A percentile compares a stretch with the other conserved stretches of the same genome.
phyloP scores from a whole-genome alignment of 2,888 invertebrate genomes.

The Apomyelois bistriatella region DNA sequence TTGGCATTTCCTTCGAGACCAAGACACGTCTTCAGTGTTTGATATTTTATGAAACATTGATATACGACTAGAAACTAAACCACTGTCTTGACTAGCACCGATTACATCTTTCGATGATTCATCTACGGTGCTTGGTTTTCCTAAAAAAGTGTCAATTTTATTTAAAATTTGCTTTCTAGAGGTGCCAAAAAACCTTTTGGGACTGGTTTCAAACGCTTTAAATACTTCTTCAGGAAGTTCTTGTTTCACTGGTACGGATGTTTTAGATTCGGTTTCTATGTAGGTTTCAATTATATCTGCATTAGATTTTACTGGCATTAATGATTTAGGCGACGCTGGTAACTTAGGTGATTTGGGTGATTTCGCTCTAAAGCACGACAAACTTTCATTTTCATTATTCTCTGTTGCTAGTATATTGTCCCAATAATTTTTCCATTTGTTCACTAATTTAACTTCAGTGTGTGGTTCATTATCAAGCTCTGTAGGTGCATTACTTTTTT shows the following conservation, averaged over 20 bases:
- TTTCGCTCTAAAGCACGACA: conserved; percentile 26
- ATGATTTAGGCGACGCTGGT: conserved; percentile 15
- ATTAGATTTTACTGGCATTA: conserved; percentile 14
- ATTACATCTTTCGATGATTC: conserved; percentile 36
- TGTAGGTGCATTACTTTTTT: conserved; percentile 20
- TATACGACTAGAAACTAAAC: conserved; percentile 72
- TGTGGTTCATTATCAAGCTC: conserved; percentile 23
- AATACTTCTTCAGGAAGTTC: conserved; percentile 71
- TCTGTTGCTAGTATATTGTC: conserved; percentile 57
- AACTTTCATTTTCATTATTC: conserved; percentile 32
- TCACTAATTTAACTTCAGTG: conserved; percentile 47
- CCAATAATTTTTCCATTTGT: conserved; percentile 71
- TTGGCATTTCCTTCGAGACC: conserved; percentile 46
- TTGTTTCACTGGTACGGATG: conserved; percentile 44
- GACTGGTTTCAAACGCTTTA: conserved; percentile 73
- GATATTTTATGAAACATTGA: conserved; percentile 67
- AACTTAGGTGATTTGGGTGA: conserved; percentile 30
- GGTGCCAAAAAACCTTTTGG: conserved; percentile 72
- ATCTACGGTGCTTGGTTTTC: conserved; percentile 45
- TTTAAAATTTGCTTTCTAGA: conserved; percentile 69
- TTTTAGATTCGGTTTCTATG: conserved; percentile 15
- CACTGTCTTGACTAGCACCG: conserved; percentile 53
- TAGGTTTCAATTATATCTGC: conserved; percentile 19
- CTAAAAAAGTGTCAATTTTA: conserved; percentile 69
- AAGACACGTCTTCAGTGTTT: conserved; percentile 52